Base-by-base conservation (phyloP, 2,797 vertebrate species). In the Sebastes cheni region DNA sequence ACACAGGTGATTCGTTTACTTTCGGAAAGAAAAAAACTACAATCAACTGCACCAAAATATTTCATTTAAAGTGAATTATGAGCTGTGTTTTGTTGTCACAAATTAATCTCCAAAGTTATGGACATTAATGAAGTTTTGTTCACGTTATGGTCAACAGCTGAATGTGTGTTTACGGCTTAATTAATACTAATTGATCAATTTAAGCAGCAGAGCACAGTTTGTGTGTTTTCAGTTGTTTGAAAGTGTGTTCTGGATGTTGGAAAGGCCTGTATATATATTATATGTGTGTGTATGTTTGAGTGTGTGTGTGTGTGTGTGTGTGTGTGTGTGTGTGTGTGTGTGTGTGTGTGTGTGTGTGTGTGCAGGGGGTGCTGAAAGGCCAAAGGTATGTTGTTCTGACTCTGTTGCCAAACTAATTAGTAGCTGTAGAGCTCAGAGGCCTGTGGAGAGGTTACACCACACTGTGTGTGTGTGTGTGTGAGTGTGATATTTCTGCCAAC, bases 301-400 rank as follows among this genome's bases (percentile, higher is more conserved):
- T 8, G 30, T 9, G 30, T 60, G 72, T 27, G 65, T 62, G 77
- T 32, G 29, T 27, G 67, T 27, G 77, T 68, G 50, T 29, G 29
- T 29, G 29, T 29, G 29, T 64, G 72, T 30, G 65, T 61, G 69
- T 14, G 42, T 29, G 29, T 7, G 6, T 30, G 6, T 29, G 29
- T 64, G 72, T 30, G 65, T 61, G 77, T 46, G 29, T 27, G 67
- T 18, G 77, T 23, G 67, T 14, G 77, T 66, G 52, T 14, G 69
- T 12, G 54, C 10, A 14, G 64, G 23, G 22, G 58, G 34, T 64
- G 77, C 75, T 80, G 56, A 18, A 36, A 86, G 88, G 90, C 88
- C 90, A 91, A 91, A 90, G 88, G 87, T 91, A 56, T 89, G 88
- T 86, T 91, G 89, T 91, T 90, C 83, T 74, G 81, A 89, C 82